Evolutionary conservation across 1,140 invertebrate species (phyloP).

Genomic region (Ladona fulva): DNA sequence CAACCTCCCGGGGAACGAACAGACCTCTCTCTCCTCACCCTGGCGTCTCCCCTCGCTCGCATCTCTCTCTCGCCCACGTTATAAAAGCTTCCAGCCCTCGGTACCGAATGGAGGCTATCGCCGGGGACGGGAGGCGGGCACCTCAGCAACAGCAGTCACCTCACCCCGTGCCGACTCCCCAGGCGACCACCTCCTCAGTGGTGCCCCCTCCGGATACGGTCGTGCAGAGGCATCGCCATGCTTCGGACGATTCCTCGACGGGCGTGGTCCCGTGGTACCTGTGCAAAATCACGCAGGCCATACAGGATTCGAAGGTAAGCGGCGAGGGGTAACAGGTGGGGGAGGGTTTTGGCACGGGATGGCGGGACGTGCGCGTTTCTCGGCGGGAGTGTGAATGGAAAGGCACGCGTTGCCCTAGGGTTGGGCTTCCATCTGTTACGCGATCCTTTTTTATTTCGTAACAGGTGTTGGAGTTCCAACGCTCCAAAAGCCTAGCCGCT

Average conservation of each 20-base stretch:
- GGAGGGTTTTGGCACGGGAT: too few relatives aligned
- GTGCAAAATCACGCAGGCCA: background rate
- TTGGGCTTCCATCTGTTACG: too few relatives aligned
- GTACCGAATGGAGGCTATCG: too few relatives aligned
- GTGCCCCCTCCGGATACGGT: background rate
- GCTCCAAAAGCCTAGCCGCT: too few relatives aligned
- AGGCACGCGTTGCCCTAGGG: too few relatives aligned
- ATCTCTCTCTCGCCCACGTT: background rate
- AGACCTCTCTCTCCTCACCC: background rate
- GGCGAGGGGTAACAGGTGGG: background rate
- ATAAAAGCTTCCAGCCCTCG: background rate
- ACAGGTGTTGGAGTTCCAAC: too few relatives aligned
- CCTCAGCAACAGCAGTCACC: background rate
- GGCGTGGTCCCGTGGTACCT: background rate
- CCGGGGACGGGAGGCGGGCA: too few relatives aligned
- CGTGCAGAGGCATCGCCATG: background rate
- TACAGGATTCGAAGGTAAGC: background rate
- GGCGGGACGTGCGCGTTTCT: too few relatives aligned
- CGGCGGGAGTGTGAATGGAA: too few relatives aligned
- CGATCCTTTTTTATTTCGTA: too few relatives aligned
- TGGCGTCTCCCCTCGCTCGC: background rate
- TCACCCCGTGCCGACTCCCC: background rate
- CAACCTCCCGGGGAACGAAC: background rate
- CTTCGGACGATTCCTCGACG: background rate
- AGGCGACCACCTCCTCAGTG: background rate